Conservation (phyloP, 2,113 vertebrate genomes). For the Naja naja region DNA sequence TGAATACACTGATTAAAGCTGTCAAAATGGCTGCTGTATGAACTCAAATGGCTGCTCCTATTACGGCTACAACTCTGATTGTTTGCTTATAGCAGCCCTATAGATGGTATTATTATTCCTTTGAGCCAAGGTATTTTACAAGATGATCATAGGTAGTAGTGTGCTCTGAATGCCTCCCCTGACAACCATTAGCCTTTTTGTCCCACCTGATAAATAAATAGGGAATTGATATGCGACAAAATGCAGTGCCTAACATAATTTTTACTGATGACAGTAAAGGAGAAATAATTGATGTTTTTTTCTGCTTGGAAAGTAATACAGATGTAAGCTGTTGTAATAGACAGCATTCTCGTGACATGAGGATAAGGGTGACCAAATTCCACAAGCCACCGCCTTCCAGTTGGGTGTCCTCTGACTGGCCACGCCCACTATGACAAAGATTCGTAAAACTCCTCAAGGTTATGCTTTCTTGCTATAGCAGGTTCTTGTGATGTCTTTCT, state of each 20-base stretch:
- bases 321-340: not conserved
- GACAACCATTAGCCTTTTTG: not conserved
- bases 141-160: not conserved
- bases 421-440: not conserved
- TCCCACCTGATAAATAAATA: not conserved
- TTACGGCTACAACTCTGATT: not conserved
- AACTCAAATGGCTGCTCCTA: not conserved
- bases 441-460: not conserved
- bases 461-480: not conserved
- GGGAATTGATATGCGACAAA: not conserved
- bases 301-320: not conserved
- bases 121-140: not conserved
- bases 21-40: conserved; percentile 8
- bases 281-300: not conserved
- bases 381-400: not conserved
- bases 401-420: not conserved
- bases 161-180: not conserved
- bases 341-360: not conserved
- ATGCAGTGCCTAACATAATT: not conserved
- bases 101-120: not conserved
- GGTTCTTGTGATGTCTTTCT: not conserved
- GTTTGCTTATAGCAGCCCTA: not conserved
- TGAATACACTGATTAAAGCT: not conserved
- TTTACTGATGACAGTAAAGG: not conserved
- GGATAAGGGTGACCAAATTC: not conserved